These are phyloP conservation scores for Gandaritis pyraliata DNA, from an alignment of 2,888 invertebrate genomes.

Conservation along the genomic window DNA sequence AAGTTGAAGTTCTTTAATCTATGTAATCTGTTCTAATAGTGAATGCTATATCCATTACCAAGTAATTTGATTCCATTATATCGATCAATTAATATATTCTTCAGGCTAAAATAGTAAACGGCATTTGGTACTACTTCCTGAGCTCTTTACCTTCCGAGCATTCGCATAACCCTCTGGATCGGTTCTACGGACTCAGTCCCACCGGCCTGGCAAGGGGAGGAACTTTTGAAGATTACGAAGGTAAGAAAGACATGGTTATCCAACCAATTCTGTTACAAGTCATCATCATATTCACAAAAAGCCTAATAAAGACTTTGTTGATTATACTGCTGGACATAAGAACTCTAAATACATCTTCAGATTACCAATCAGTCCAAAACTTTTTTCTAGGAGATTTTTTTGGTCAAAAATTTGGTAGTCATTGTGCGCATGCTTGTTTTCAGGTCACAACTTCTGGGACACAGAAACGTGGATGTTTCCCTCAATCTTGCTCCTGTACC, in stretches of 20 bases:
- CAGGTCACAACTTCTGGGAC: constrained; percentile 87
- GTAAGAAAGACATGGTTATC: constrained; percentile 53
- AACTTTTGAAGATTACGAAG: constrained; percentile 78
- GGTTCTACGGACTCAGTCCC: constrained; percentile 84
- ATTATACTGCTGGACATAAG: no score
- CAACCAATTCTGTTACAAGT: no score
- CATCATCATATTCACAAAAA: no score
- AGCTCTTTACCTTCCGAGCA: constrained; percentile 82
- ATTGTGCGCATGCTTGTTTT: constrained; percentile 22
- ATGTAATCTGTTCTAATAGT: no score
- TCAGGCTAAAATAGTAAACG: constrained; percentile 80
- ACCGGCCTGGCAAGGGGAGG: constrained; percentile 84
- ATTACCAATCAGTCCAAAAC: no score
- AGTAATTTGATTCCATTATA: no score
- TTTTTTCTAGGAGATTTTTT: no score
- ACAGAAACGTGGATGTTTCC: constrained; percentile 87
- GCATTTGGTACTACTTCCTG: constrained; percentile 84
- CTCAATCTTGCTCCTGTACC: constrained; percentile 78
- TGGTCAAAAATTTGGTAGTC: no score
- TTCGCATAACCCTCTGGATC: constrained; percentile 70
- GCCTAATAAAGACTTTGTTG: no score
- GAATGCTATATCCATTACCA: no score
- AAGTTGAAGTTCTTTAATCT: no score
- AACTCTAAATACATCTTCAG: no score
- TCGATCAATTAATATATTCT: constrained; percentile 38